These are phyloP conservation scores for Drosophila bunnanda DNA, from an alignment of 2,888 invertebrate genomes.

Conservation along the genomic window DNA sequence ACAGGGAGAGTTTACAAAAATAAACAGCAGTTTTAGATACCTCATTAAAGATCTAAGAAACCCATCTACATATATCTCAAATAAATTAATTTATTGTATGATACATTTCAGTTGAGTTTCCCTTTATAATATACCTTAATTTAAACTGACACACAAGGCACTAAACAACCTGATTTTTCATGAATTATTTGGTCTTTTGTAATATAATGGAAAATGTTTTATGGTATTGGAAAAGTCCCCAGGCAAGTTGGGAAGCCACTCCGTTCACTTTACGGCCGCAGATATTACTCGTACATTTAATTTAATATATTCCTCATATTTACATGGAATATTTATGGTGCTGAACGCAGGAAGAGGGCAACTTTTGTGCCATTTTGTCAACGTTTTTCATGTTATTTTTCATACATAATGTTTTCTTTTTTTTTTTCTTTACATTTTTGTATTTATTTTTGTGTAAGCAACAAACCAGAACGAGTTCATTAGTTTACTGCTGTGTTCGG, in stretches of 20 bases:
- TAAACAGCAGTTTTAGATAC: neutral
- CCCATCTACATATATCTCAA: neutral
- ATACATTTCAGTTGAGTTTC: neutral
- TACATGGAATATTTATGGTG: slow-evolving; percentile 53
- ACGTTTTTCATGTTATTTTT: slow-evolving; percentile 18
- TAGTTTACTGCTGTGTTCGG: slow-evolving; percentile 58
- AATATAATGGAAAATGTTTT: slow-evolving; percentile 24
- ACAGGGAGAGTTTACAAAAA: neutral
- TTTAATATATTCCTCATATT: slow-evolving; percentile 60
- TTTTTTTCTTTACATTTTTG: slow-evolving; percentile 6
- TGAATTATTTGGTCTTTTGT: slow-evolving; percentile 13
- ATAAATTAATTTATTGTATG: neutral
- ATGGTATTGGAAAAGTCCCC: slow-evolving; percentile 16
- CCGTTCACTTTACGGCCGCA: slow-evolving; percentile 3
- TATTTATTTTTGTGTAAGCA: slow-evolving; percentile 20
- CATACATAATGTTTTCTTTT: neutral
- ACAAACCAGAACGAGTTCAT: slow-evolving; percentile 67
- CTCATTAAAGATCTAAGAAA: neutral
- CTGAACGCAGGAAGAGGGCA: slow-evolving; percentile 3
- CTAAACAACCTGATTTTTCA: slow-evolving; percentile 5
- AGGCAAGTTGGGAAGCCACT: neutral
- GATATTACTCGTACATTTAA: slow-evolving; percentile 54
- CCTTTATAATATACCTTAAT: slow-evolving; percentile 4
- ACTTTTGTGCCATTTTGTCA: slow-evolving; percentile 42
- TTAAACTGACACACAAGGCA: neutral